Evolutionary conservation across 2,113 vertebrate species (phyloP).

Genomic region (Peromyscus maniculatus): DNA sequence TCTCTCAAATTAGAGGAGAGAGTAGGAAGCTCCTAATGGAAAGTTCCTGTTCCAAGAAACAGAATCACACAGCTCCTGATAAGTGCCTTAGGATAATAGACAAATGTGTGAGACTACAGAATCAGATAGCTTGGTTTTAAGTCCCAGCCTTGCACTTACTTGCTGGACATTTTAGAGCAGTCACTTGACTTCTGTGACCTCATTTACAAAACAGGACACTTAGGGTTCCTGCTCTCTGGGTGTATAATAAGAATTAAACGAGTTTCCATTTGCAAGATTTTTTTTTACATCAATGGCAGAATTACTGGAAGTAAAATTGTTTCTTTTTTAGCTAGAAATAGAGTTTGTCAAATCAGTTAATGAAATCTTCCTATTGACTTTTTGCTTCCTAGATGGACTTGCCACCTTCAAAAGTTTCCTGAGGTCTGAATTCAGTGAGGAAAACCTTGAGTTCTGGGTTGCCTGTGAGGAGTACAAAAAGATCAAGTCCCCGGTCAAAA

Average conservation of each 20-base stretch:
- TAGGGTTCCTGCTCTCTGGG: not conserved
- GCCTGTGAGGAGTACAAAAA: conserved; percentile 98
- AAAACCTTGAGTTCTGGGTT: conserved; percentile 97
- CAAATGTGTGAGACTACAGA: not conserved
- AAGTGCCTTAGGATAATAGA: not conserved
- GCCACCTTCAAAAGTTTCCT: conserved; percentile 94
- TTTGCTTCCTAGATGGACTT: conserved; percentile 90
- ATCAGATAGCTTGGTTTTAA: not conserved
- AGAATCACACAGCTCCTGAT: not conserved
- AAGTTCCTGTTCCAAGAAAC: not conserved
- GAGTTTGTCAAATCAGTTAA: not conserved
- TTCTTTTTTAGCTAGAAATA: rapidly evolving
- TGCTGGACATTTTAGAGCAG: not conserved
- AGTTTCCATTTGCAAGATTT: not conserved
- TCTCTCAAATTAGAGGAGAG: not conserved
- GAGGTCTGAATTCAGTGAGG: conserved; percentile 98
- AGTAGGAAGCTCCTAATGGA: not conserved
- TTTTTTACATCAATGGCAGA: not conserved
- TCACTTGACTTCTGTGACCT: not conserved
- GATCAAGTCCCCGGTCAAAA: conserved; percentile 91
- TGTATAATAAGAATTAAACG: not conserved
- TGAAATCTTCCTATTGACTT: not conserved
- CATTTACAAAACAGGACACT: not conserved
- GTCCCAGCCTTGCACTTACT: not conserved
- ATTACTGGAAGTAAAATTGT: not conserved